These are phyloP conservation scores for Drosophila tropicalis DNA, from an alignment of 1,140 invertebrate genomes.

Conservation along the genomic window DNA sequence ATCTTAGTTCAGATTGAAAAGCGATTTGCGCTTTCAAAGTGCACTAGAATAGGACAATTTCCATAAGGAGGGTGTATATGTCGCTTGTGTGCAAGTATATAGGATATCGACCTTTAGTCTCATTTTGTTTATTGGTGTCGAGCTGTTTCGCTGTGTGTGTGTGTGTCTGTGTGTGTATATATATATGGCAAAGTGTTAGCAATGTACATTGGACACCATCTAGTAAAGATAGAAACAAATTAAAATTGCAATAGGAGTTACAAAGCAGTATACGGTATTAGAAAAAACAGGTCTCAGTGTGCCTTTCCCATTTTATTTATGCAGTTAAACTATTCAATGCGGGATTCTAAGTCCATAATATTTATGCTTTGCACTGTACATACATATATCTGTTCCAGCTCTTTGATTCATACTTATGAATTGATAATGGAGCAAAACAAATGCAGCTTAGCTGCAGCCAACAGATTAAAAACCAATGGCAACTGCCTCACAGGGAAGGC, in stretches of 20 bases:
- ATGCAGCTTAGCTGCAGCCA: constrained; percentile 61
- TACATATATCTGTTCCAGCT: not conserved
- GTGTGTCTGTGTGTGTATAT: constrained; percentile 5
- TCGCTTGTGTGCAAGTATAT: not conserved
- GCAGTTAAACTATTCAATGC: too few relatives aligned
- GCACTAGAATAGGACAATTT: constrained; percentile 14
- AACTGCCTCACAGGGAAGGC: not conserved
- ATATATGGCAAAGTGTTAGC: constrained; percentile 17
- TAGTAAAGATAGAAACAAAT: not conserved
- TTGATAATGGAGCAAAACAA: constrained; percentile 75
- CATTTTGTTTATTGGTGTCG: constrained; percentile 18
- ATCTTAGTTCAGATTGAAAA: constrained; percentile 28
- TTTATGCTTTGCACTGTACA: too few relatives aligned
- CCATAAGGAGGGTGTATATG: constrained; percentile 13
- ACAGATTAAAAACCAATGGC: constrained; percentile 65
- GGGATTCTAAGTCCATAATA: too few relatives aligned
- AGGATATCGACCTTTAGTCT: constrained; percentile 67
- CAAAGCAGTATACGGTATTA: too few relatives aligned
- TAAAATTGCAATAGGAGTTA: not conserved
- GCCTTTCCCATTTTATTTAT: too few relatives aligned
- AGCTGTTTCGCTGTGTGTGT: not conserved
- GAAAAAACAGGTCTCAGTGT: too few relatives aligned
- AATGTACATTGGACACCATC: constrained; percentile 44
- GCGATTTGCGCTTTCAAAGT: constrained; percentile 26
- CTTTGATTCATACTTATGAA: constrained; percentile 60